Percentiles rank a stretch among this genome's conserved stretches.
These are phyloP conservation scores for Drosophila simulans DNA, from an alignment of 1,140 invertebrate genomes.

Conservation along the genomic window DNA sequence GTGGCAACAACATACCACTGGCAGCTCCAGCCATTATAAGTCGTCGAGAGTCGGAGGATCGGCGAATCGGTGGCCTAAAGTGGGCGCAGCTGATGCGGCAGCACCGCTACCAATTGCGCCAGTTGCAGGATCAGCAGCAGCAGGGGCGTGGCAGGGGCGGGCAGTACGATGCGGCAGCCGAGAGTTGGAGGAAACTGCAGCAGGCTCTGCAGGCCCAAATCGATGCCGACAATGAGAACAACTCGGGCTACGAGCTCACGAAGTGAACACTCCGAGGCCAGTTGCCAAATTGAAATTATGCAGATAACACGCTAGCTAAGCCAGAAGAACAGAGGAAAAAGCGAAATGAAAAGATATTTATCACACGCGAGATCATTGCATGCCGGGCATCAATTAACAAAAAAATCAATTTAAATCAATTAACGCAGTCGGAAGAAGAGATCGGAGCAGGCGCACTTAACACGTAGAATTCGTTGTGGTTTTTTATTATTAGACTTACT, in stretches of 20 bases:
- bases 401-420: conserved; percentile 22
- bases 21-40: conserved; percentile 3
- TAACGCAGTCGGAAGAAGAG: background rate
- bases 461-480: conserved; percentile 34
- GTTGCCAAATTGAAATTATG: conserved; percentile 44
- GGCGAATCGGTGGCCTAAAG: conserved; percentile 37
- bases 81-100: conserved; percentile 64
- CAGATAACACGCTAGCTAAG: conserved; percentile 10
- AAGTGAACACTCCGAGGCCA: conserved; percentile 50
- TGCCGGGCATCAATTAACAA: conserved; percentile 55
- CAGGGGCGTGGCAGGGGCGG: conserved; percentile 23
- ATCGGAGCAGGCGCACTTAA: conserved; percentile 15
- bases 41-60: conserved; percentile 2
- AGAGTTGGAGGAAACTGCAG: conserved; percentile 71
- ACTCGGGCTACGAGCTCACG: conserved; percentile 56
- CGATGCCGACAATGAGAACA: conserved; percentile 51
- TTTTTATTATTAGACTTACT: conserved; percentile 33
- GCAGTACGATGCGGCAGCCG: conserved; percentile 57
- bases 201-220: conserved; percentile 34
- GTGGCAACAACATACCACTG: conserved; percentile 20
- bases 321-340: conserved; percentile 3
- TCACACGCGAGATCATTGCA: conserved; percentile 56
- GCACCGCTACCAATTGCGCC: conserved; percentile 50
- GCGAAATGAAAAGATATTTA: conserved; percentile 74
- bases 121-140: conserved; percentile 26